Conservation (phyloP, 2,113 vertebrate species). For the Vireo altiloquus region DNA sequence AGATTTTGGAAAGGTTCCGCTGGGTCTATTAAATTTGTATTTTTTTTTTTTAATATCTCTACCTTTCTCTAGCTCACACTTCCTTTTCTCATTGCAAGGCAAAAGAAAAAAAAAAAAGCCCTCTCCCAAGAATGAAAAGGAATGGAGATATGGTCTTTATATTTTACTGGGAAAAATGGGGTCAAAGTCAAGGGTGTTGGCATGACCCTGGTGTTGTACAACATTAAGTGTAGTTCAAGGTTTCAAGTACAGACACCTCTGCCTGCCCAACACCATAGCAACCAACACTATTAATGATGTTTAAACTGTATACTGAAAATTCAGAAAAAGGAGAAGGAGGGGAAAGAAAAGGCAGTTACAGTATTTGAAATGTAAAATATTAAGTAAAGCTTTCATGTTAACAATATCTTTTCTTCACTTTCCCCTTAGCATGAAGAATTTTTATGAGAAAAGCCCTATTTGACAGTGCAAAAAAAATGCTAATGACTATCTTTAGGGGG, state of each 20-base stretch:
- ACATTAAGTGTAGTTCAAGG: slow-evolving; percentile 15
- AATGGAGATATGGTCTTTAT: not conserved
- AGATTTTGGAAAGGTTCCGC: not conserved
- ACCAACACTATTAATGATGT: slow-evolving; percentile 34
- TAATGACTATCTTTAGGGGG: slow-evolving; percentile 48
- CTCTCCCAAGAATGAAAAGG: not conserved
- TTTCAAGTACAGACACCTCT: slow-evolving; percentile 3
- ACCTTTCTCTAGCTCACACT: not conserved
- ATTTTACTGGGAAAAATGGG: slow-evolving; percentile 5
- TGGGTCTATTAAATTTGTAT: not conserved
- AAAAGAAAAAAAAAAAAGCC: too few species aligned
- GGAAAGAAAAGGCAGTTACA: not conserved
- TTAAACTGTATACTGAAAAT: slow-evolving; percentile 31
- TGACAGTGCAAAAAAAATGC: slow-evolving; percentile 29
- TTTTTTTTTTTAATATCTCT: not conserved
- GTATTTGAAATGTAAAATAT: slow-evolving; percentile 57
- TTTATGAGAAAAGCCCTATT: slow-evolving; percentile 23
- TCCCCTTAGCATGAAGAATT: slow-evolving; percentile 25
- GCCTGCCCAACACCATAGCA: slow-evolving; percentile 47
- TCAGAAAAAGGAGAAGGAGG: not conserved
- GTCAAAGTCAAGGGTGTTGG: slow-evolving; percentile 38
- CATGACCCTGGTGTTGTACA: slow-evolving; percentile 23
- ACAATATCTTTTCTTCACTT: slow-evolving; percentile 41
- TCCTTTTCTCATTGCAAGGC: not conserved
- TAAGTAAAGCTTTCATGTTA: slow-evolving; percentile 55